Evolutionary conservation across 2,888 invertebrate genomes (phyloP), one percentile per base, ranked within the genome.

Genomic region (Drosophila peninsularis): DNA sequence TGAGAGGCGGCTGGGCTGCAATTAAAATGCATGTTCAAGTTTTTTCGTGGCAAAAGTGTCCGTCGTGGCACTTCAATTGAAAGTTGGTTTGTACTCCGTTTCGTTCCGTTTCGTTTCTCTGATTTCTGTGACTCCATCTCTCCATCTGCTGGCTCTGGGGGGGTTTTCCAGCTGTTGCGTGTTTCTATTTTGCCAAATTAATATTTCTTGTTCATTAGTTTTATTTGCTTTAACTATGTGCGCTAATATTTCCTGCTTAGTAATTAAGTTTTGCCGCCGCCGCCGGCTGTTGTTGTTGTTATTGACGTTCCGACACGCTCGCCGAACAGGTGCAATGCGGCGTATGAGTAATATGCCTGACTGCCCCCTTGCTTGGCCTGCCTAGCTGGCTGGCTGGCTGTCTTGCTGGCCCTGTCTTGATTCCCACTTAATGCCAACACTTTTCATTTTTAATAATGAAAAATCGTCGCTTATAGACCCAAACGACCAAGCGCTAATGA

Each of bases 171-270:
- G 24, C 39, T 63, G 42, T 71, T 65, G 66, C 68, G 72, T 82
- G 77, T 69, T 71, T 82, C 67, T 56, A 64, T 73, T 82, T 78
- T 69, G 66, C 49, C 64, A 83, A 87, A 88, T 82, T 82, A 76
- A 83, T 83, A 87, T 83, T 84, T 84, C 85, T 78, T 79, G 88
- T 87, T 87, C 88, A 87, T 87, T 83, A 87, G 79, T 84, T 87
- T 73, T 83, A 75, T 83, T 83, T 88, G 69, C 88, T 85, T 87
- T 64, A 60, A 54, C 54, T 65, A 57, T 68, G 61, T 52, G 71
- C 75, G 72, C 71, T 80, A 73, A 82, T 83, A 83, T 88, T 83
- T 83, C 83, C 83, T 83, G 82, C 85, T 87, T 68, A 70, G 85
- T 79, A 84, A 83, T 83, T 83, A 87, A 77, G 80, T 78, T 69